Percentiles rank a stretch among this genome's conserved stretches.
Conservation (phyloP, 2,797 vertebrate species). For the Pitangus sulphuratus region DNA sequence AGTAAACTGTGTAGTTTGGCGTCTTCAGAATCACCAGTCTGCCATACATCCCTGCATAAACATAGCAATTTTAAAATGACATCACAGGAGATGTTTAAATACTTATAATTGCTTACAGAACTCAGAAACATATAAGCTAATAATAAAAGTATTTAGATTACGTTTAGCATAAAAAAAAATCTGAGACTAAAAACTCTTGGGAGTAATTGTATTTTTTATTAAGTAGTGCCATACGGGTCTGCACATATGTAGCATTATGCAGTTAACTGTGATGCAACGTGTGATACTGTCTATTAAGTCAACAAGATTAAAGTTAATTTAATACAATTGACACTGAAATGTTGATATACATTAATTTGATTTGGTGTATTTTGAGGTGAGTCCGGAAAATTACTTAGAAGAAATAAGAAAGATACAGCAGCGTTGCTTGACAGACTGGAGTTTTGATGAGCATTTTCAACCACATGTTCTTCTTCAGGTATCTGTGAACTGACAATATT, state of each 20-base stretch:
- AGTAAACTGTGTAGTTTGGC: slow-evolving; percentile 56
- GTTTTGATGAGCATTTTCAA: slow-evolving; percentile 84
- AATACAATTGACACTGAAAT: slow-evolving; percentile 26
- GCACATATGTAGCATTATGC: slow-evolving; percentile 61
- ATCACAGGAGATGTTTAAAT: slow-evolving; percentile 54
- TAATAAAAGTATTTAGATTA: slow-evolving; percentile 78
- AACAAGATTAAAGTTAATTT: slow-evolving; percentile 3
- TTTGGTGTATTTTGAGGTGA: slow-evolving; percentile 55
- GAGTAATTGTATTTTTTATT: slow-evolving; percentile 37
- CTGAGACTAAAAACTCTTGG: slow-evolving; percentile 58
- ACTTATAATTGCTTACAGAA: slow-evolving; percentile 77
- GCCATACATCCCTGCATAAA: slow-evolving; percentile 45
- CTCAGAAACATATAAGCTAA: slow-evolving; percentile 72
- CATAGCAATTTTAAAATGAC: slow-evolving; percentile 64
- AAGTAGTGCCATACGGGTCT: slow-evolving; percentile 62
- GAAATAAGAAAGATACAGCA: slow-evolving; percentile 80
- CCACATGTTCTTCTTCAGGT: slow-evolving; percentile 87
- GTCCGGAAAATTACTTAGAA: slow-evolving; percentile 54
- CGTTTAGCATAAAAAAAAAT: slow-evolving; percentile 57
- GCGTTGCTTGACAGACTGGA: slow-evolving; percentile 85
- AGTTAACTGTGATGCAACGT: slow-evolving; percentile 31
- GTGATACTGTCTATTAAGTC: background rate
- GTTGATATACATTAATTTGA: background rate
- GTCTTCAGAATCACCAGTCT: slow-evolving; percentile 70
- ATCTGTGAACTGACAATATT: slow-evolving; percentile 15